Conservation (phyloP, 2,797 vertebrate species). For the Poecilia velifera region DNA sequence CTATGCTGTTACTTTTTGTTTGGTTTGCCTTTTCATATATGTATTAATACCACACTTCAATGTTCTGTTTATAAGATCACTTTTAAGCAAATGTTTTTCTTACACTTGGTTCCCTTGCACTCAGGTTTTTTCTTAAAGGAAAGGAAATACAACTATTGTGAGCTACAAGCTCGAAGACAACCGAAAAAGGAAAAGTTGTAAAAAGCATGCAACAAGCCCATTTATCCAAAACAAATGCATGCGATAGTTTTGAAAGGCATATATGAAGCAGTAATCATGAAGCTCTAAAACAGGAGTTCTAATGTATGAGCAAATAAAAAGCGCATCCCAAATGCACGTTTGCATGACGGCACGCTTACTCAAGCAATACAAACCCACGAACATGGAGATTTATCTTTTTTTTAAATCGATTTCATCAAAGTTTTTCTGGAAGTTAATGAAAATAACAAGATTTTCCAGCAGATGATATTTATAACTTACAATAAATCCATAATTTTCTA, state of each 20-base stretch:
- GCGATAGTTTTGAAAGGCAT: neutral
- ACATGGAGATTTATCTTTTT: neutral
- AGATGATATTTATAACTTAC: slow-evolving; percentile 17
- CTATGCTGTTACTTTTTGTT: neutral
- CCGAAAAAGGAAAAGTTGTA: neutral
- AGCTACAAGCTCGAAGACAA: neutral
- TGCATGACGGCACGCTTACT: neutral
- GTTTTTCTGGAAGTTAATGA: slow-evolving; percentile 12
- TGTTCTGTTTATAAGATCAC: neutral
- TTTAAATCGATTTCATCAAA: slow-evolving; percentile 4
- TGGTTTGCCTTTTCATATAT: neutral
- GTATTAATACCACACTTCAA: neutral
- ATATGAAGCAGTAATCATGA: neutral
- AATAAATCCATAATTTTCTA: slow-evolving; percentile 21
- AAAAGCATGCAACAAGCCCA: neutral
- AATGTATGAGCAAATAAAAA: neutral
- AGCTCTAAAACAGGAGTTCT: neutral
- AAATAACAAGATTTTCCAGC: slow-evolving; percentile 11
- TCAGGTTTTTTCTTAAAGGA: neutral
- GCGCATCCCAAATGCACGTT: slow-evolving; percentile 22
- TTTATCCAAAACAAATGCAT: neutral
- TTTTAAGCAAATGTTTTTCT: neutral
- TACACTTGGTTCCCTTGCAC: neutral
- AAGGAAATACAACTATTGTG: neutral
- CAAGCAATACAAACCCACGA: neutral